Evolutionary conservation across 1,140 invertebrate genomes (phyloP), one percentile per base, ranked within the genome.

Genomic region (Neoseiulus cucumeris): DNA sequence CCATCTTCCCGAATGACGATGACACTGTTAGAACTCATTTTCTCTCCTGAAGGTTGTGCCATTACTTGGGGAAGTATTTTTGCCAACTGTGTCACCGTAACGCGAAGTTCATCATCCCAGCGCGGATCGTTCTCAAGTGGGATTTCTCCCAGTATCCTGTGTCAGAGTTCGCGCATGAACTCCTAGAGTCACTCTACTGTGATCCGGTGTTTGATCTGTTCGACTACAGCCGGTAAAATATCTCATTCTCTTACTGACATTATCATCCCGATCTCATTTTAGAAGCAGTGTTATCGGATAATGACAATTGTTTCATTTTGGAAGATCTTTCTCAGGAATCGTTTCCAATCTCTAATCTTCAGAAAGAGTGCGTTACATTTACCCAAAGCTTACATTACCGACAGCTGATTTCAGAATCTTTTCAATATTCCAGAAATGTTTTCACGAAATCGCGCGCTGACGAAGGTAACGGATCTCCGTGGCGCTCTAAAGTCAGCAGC

Each of bases 51-150:
- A 59, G 86, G 7, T 89, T 87, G 72, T 92, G 89, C 74, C 82
- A 87, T 72, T 92, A 92, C 74, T 76, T 90, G 51, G 87, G 87
- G 17, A 83, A 87, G 71, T 89, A 87, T 75, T 89, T 91, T 75
- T 92, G 89, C 73, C 88, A 87, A 6, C 87, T 86, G 33, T 92
- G 89, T 73, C 89, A 91, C 75, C 83, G 80, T 9, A 86, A 87
- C 73, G 81, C 87, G 70, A 76, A 82, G 59, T 79, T 84, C 5
- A 74, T 84, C 64, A 86, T 91, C 70, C 89, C 89, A 20, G 86
- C 83, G 14, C 80, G 83, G 71, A 84, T 92, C 44, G 75, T 89
- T 14, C 79, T 82, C 66, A 82, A 83, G 71, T 87, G 85, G 84
- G 83, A 85, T 72, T 84, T 88, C 71, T 82, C 72, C 4, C 73